Conservation (phyloP, 2,113 vertebrate genomes). For the Motacilla tschutschensis region DNA sequence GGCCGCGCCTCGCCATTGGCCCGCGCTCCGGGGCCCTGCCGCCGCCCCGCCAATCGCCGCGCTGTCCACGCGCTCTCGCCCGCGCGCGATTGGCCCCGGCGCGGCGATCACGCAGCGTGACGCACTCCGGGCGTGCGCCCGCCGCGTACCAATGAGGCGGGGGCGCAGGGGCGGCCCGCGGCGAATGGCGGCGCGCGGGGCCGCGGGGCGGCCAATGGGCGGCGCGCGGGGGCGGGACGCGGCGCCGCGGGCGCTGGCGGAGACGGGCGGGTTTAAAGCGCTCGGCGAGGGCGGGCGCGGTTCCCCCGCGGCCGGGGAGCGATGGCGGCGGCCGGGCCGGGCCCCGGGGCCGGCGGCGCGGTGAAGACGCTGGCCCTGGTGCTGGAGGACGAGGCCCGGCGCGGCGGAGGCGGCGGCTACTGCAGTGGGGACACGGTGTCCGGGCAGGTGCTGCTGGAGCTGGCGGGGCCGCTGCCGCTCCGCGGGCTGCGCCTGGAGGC, state of each 20-base stretch:
- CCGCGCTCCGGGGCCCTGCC: not conserved
- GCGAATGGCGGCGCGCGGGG: too few relatives aligned
- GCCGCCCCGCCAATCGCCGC: constrained; percentile 27
- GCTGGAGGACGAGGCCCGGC: not conserved
- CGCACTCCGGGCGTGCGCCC: not conserved
- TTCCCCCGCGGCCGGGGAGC: not conserved
- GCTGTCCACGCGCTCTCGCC: constrained; percentile 54
- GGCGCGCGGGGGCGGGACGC: too few relatives aligned
- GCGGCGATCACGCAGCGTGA: not conserved
- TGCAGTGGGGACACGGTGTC: not conserved
- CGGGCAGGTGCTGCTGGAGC: not conserved
- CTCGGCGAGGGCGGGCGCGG: too few relatives aligned
- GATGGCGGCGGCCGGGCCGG: not conserved
- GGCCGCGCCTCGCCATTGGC: constrained; percentile 46
- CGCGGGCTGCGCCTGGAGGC: not conserved
- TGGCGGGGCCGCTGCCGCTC: not conserved
- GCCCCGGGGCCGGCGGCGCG: not conserved
- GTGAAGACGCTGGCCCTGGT: not conserved
- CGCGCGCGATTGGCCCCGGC: constrained; percentile 10
- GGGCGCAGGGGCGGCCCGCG: not conserved
- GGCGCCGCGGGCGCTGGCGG: too few relatives aligned
- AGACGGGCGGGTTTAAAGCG: too few relatives aligned
- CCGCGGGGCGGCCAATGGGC: too few relatives aligned
- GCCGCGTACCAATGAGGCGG: not conserved
- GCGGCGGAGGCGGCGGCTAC: not conserved